These are phyloP conservation scores for Chaenogobius annularis DNA, from an alignment of 2,113 vertebrate species.

Conservation along the genomic window DNA sequence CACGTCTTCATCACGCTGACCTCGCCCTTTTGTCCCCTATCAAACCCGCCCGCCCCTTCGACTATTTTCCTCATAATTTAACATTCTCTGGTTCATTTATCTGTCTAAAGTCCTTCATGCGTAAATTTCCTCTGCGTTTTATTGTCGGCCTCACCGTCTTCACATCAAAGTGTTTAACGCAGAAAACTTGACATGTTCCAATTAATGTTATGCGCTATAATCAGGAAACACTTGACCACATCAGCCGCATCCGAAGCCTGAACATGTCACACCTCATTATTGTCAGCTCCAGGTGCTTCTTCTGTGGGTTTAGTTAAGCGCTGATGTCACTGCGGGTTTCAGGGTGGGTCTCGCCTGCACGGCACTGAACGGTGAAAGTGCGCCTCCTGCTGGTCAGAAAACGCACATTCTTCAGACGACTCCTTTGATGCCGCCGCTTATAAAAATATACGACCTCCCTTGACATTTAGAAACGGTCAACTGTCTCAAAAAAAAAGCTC, in stretches of 20 bases:
- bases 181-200: neutral
- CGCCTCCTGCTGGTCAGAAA: conserved; percentile 73
- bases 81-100: conserved; percentile 7
- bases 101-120: neutral
- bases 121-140: neutral
- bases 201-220: neutral
- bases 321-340: conserved; percentile 71
- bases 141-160: neutral
- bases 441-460: conserved; percentile 10
- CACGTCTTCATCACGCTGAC: conserved; percentile 29
- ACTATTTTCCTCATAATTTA: neutral
- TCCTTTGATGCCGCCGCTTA: conserved; percentile 1
- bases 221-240: neutral
- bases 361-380: conserved; percentile 58
- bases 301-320: conserved; percentile 43
- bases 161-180: neutral
- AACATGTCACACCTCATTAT: conserved; percentile 11
- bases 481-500: conserved; percentile 20
- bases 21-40: conserved; percentile 13
- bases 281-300: conserved; percentile 16
- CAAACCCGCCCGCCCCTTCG: conserved; percentile 17
- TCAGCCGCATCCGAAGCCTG: conserved; percentile 4
- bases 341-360: conserved; percentile 45
- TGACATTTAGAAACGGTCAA: conserved; percentile 35
- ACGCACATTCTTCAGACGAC: conserved; percentile 15